These are phyloP conservation scores for Cheumatopsyche charites DNA, from an alignment of 1,140 invertebrate species.

Conservation along the genomic window DNA sequence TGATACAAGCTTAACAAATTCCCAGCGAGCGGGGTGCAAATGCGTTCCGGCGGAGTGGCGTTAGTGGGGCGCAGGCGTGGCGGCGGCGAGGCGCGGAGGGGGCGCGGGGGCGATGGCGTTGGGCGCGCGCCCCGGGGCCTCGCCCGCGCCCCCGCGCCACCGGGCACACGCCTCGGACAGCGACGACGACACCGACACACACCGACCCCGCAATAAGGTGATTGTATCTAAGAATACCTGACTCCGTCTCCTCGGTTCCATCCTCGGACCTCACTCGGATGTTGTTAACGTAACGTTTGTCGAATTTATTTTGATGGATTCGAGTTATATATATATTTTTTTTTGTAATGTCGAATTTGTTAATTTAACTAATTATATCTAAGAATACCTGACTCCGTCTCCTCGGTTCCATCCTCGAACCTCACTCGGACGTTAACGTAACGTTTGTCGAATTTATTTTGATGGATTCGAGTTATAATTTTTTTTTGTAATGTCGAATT, in stretches of 20 bases:
- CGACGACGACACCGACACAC: background rate
- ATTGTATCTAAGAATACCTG: background rate
- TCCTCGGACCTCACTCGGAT: background rate
- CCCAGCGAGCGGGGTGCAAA: background rate
- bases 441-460: background rate
- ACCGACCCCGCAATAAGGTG: background rate
- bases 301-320: background rate
- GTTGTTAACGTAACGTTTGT: background rate
- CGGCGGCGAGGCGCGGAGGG: conserved; percentile 43
- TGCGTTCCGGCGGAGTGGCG: background rate
- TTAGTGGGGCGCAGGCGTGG: background rate
- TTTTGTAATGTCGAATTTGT: background rate
- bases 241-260: background rate
- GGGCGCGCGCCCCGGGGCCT: conserved; percentile 45
- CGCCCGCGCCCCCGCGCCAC: conserved; percentile 23
- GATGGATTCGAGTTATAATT: background rate
- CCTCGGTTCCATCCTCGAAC: background rate
- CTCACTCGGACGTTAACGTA: background rate
- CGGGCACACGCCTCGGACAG: conserved; percentile 6
- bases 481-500: background rate
- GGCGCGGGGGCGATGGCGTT: conserved; percentile 47
- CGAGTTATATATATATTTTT: background rate
- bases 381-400: background rate
- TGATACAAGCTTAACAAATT: too few relatives aligned
- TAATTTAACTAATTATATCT: background rate